Evolutionary conservation across 2,113 vertebrate species (phyloP).

Genomic region (Synchiropus splendidus): DNA sequence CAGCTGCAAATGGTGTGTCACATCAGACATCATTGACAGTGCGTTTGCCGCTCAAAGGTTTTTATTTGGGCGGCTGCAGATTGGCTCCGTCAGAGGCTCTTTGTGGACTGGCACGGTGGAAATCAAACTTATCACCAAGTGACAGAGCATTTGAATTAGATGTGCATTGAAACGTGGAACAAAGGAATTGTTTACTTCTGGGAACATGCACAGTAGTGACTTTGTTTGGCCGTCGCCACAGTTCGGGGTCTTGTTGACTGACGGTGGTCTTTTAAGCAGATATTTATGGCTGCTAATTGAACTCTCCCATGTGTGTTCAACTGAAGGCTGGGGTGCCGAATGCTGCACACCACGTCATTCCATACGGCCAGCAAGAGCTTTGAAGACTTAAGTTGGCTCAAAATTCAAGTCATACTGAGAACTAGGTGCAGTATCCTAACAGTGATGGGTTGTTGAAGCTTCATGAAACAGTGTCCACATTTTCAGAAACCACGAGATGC

Average conservation of each 20-base stretch:
- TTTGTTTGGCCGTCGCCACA: neutral
- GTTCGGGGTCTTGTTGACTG: neutral
- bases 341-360: too few relatives aligned
- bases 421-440: too few relatives aligned
- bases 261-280: too few relatives aligned
- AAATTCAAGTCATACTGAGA: too few relatives aligned
- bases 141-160: neutral
- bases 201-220: neutral
- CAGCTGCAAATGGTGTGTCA: slow-evolving; percentile 12
- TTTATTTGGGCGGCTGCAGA: neutral
- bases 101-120: slow-evolving; percentile 1
- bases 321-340: too few relatives aligned
- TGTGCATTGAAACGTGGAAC: neutral
- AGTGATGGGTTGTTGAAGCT: too few relatives aligned
- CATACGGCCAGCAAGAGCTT: too few relatives aligned
- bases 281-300: too few relatives aligned
- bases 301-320: too few relatives aligned
- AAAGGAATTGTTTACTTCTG: neutral
- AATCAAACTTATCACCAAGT: neutral
- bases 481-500: too few relatives aligned
- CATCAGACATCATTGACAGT: slow-evolving; percentile 10
- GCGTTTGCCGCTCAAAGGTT: slow-evolving; percentile 13
- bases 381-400: too few relatives aligned
- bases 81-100: slow-evolving; percentile 5
- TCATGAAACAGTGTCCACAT: too few relatives aligned